phyloP scores from a whole-genome alignment of 1,140 invertebrate species.

The Bombus fervidus region DNA sequence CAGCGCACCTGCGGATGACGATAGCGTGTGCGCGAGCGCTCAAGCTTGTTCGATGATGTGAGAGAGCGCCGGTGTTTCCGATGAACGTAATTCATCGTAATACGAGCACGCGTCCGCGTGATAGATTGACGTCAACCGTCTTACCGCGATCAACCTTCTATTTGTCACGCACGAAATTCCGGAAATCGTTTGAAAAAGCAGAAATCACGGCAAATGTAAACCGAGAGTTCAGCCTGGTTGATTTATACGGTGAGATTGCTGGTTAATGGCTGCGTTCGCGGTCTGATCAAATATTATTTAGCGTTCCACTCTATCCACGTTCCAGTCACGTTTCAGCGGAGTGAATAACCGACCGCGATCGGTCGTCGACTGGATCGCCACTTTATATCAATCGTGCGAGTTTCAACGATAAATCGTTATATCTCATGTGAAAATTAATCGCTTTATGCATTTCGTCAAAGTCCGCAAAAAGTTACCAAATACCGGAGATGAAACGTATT shows the following conservation, averaged over 20 bases:
- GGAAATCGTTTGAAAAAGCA: background rate
- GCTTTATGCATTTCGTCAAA: background rate
- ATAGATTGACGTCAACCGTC: conserved; percentile 29
- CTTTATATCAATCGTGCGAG: conserved; percentile 14
- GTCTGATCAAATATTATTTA: conserved; percentile 43
- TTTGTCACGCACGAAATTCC: background rate
- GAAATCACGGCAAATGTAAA: background rate
- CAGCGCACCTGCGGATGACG: conserved; percentile 18
- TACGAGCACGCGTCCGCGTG: background rate
- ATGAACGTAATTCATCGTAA: conserved; percentile 17
- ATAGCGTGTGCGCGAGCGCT: background rate
- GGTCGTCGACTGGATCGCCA: background rate
- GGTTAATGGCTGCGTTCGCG: background rate
- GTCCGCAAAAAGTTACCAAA: background rate
- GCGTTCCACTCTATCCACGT: conserved; percentile 12
- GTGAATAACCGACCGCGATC: conserved; percentile 27
- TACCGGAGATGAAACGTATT: background rate
- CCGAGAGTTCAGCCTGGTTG: background rate
- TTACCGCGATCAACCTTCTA: background rate
- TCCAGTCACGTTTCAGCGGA: conserved; percentile 8
- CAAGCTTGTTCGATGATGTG: conserved; percentile 9
- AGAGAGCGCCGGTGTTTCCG: background rate
- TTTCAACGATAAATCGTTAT: background rate
- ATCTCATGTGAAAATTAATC: background rate
- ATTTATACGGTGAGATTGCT: conserved; percentile 14